These are phyloP conservation scores for Jaculus jaculus DNA, from an alignment of 2,113 vertebrate genomes.

Conservation along the genomic window DNA sequence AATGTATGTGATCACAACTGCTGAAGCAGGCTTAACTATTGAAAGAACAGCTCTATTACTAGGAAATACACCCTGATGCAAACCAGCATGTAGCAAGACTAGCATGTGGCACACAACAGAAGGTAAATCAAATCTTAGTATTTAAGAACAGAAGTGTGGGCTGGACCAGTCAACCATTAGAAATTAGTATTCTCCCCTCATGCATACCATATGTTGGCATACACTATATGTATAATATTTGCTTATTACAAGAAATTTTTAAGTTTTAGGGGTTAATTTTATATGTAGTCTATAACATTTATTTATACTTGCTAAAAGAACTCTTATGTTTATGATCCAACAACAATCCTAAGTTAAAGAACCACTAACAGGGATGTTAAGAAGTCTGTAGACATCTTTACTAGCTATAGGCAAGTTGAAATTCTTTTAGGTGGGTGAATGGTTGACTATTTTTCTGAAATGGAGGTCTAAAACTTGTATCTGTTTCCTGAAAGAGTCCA, in stretches of 20 bases:
- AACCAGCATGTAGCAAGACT: background rate
- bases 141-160: background rate
- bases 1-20: background rate
- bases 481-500: constrained; percentile 8
- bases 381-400: background rate
- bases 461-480: background rate
- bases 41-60: background rate
- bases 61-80: background rate
- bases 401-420: background rate
- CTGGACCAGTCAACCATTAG: background rate
- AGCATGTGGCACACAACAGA: background rate
- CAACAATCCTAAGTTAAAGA: background rate
- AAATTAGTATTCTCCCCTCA: background rate
- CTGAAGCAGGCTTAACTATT: background rate
- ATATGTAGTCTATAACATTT: background rate
- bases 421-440: background rate
- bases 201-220: background rate
- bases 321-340: background rate
- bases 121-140: background rate
- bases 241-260: background rate
- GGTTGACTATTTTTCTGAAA: background rate
- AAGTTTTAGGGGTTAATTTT: background rate
- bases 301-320: background rate
- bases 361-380: background rate
- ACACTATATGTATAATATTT: background rate